Base-by-base conservation (phyloP, 1,140 invertebrate species). In the Heliconius hermathena region DNA sequence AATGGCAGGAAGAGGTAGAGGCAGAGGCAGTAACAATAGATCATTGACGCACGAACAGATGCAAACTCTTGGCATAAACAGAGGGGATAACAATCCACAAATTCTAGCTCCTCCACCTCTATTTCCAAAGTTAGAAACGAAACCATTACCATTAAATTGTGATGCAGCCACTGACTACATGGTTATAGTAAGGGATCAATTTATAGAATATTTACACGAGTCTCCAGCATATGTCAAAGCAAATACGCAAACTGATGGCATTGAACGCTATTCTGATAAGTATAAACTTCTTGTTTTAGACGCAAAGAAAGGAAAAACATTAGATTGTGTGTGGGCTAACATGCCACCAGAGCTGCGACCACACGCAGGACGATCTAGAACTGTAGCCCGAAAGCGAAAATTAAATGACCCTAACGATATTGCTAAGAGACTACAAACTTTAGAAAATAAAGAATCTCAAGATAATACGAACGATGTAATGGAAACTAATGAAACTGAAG, bases 211-310 rank as follows among this genome's bases (percentile, higher is more conserved):
- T 83, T 88, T 95, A 79, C 93, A 95, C 36, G 94, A 95, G 57
- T 94, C 94, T 0, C 93, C 94, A 2, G 92, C 94, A 13, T 95
- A 88, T 83, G 94, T 95, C 0, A 91, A 91, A 83, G 84, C 88
- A 5, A 89, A 91, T 73, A 88, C 84, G 26, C 83, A 86, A 22
- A 94, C 90, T 66, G 91, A 93, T 84, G 93, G 93, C 38, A 86
- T 95, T 46, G 94, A 95, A 84, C 84, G 94, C 71, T 95, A 95
- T 84, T 95, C 94, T 9, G 94, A 95, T 84, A 95, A 95, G 82
- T 95, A 95, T 79, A 95, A 95, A 83, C 85, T 94, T 74, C 84
- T 95, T 22, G 93, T 94, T 8, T 81, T 90, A 26, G 91, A 95
- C 79, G 91, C 91, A 20, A 95, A 93, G 81, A 89, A 91, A 79